Percentiles rank a stretch among this genome's conserved stretches.
Evolutionary conservation across 2,113 vertebrate genomes (phyloP).

Genomic region (Agelaius phoeniceus): DNA sequence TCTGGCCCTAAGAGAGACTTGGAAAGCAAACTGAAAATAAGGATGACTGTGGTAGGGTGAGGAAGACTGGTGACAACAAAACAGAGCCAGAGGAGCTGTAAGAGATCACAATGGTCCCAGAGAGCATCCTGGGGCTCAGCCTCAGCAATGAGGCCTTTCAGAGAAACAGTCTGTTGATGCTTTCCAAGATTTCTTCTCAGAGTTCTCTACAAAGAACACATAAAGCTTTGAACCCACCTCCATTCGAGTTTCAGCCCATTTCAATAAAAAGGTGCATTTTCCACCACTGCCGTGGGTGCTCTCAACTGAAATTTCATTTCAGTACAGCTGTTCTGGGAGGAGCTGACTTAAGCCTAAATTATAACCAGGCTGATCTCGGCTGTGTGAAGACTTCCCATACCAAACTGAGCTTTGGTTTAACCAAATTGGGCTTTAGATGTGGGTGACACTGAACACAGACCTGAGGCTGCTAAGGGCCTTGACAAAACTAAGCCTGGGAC

Average conservation of each 20-base stretch:
- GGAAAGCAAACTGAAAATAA: neutral
- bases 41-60: neutral
- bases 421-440: neutral
- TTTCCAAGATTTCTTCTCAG: neutral
- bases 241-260: neutral
- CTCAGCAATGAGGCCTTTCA: fast-evolving
- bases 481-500: neutral
- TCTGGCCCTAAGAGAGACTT: neutral
- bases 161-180: neutral
- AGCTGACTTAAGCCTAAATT: neutral
- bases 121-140: neutral
- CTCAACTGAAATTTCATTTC: neutral
- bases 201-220: neutral
- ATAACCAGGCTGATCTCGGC: neutral
- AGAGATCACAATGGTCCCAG: fast-evolving
- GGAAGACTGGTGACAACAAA: neutral
- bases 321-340: neutral
- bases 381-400: neutral
- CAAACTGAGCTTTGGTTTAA: neutral
- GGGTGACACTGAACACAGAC: neutral
- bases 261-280: neutral
- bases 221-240: neutral
- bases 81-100: neutral
- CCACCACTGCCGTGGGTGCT: neutral
- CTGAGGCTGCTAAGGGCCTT: neutral